Evolutionary conservation across 30 jellyfish, hydroid and myxozoan genomes (phyloP), one percentile per base, ranked within the genome.

Genomic region (Clytia hemisphaerica): DNA sequence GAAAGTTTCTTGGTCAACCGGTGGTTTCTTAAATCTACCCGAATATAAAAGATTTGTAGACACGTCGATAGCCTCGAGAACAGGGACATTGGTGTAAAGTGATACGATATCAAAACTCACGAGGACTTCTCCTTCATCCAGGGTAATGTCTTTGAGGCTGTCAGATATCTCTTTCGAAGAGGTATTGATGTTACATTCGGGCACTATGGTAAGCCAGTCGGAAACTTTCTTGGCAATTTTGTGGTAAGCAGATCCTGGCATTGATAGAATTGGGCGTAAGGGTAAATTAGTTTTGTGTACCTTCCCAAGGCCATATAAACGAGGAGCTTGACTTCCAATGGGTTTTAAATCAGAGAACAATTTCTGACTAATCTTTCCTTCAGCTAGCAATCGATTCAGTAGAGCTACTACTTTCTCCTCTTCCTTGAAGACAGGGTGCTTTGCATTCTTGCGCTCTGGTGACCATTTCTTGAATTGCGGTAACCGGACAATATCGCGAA

Each of bases 191-290:
- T 55, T 55, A 55, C 70, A 55, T 46, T 55, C 70, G 28, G 28
- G 46, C 70, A 55, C 70, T 26, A 55, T 46, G 32, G 70, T 26
- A 42, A 55, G 48, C 70, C 70, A 55, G 28, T 55, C 32, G 70
- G 46, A 55, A 55, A 55, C 32, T 46, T 55, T 42, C 28, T 55
- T 6, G 32, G 70, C 70, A 55, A 55, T 55, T 55, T 55, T 55
- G 32, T 55, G 32, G 70, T 55, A 55, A 55, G 70, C 70, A 26
- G 70, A 55, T 26, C 70, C 50, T 26, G 70, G 80, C 80, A 68
- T 68, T 68, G 80, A 44, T 54, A 68, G 80, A 68, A 47, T 70
- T 68, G 71, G 71, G 47, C 80, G 33, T 26, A 24, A 30, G 6
- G 71, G 28, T 48, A 58, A 15, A 48, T 58, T 61, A 38, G 35